Evolutionary conservation across 1,140 invertebrate genomes (phyloP).

Genomic region (Drosophila bocki): DNA sequence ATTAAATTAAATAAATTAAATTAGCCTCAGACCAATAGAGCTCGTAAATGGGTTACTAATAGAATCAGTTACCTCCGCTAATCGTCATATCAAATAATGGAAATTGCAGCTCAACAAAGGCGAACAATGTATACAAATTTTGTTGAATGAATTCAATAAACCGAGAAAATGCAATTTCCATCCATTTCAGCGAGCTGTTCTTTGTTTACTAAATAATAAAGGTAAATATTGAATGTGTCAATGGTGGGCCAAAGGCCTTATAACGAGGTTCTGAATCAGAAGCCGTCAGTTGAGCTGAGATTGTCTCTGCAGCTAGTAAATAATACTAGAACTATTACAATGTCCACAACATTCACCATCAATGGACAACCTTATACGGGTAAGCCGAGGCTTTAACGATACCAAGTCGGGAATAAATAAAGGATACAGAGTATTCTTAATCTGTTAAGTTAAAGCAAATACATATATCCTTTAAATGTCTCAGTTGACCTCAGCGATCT

Average conservation of each 20-base stretch:
- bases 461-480: not conserved
- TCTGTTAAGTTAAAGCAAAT: not conserved
- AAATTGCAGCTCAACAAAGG: slow-evolving; percentile 25
- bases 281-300: slow-evolving; percentile 13
- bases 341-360: slow-evolving; percentile 84
- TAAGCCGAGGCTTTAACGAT: slow-evolving; percentile 36
- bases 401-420: not conserved
- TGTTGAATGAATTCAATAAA: slow-evolving; percentile 20
- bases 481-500: slow-evolving; percentile 69
- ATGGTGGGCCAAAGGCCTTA: slow-evolving; percentile 9
- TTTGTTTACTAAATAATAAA: slow-evolving; percentile 19
- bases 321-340: not conserved
- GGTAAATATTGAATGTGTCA: slow-evolving; percentile 25
- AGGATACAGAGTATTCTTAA: not conserved
- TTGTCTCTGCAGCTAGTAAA: not conserved
- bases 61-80: slow-evolving; percentile 22
- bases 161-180: slow-evolving; percentile 26
- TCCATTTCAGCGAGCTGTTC: slow-evolving; percentile 5
- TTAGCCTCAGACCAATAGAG: not conserved
- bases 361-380: slow-evolving; percentile 84
- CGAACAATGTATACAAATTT: slow-evolving; percentile 5
- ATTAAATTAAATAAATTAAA: not conserved
- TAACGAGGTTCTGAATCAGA: not conserved
- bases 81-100: slow-evolving; percentile 35
- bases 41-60: slow-evolving; percentile 16